Evolutionary conservation across 2,888 invertebrate genomes (phyloP), one percentile per base, ranked within the genome.

Genomic region (Lordiphosa andalusiaca): DNA sequence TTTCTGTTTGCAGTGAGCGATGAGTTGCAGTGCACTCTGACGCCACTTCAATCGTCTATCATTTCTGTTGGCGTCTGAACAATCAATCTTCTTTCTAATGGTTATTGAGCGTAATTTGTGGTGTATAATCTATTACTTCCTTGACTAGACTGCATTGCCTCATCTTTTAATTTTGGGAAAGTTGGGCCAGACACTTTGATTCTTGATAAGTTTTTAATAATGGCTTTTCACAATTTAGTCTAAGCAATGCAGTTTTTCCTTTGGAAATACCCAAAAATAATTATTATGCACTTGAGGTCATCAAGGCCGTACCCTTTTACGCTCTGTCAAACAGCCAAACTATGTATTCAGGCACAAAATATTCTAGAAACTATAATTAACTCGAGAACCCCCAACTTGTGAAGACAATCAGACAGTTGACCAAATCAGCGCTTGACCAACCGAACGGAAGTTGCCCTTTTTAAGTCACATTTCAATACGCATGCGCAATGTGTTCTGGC

Each of bases 361-460:
- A 41, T 51, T 50, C 33, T 30, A 10, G 23, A 36, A 47, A 36
- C 41, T 30, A 37, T 47, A 61, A 57, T 37, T 19, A 47, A 30
- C 53, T 21, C 62, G 65, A 51, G 42, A 47, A 47, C 36, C 37
- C 41, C 12, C 40, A 30, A 13, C 19, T 25, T 59, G 33, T 19
- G 48, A 59, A 53, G 54, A 42, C 58, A 48, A 55, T 57, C 51
- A 49, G 72, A 63, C 73, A 42, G 57, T 50, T 61, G 53, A 53
- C 40, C 12, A 59, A 60, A 61, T 52, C 44, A 61, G 16, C 35
- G 16, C 33, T 25, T 41, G 41, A 4, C 40, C 81, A 64, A 41
- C 50, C 67, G 73, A 83, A 77, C 76, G 84, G 76, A 83, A 77
- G 76, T 75, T 44, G 73, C 81, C 64, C 67, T 37, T 64, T 35